These are phyloP conservation scores for Bovichtus variegatus DNA, from an alignment of 2,797 vertebrate species.

Conservation along the genomic window DNA sequence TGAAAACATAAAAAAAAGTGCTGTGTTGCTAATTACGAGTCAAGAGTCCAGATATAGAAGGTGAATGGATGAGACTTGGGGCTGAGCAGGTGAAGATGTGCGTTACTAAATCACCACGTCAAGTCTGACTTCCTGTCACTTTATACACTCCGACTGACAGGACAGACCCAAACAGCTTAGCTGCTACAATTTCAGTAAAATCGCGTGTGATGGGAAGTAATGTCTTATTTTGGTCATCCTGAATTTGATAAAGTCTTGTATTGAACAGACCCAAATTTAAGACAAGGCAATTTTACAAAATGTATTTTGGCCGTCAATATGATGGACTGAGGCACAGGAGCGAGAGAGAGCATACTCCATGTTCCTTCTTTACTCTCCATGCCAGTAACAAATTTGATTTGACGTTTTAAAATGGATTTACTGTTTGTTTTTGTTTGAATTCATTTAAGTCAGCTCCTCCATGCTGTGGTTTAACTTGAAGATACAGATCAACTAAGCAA, in stretches of 20 bases:
- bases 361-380: neutral
- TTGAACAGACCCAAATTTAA: constrained; percentile 32
- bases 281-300: constrained; percentile 22
- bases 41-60: no score
- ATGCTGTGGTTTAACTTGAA: neutral
- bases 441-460: neutral
- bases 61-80: neutral
- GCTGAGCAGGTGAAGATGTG: constrained; percentile 4
- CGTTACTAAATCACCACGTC: constrained; percentile 8
- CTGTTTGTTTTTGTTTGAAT: neutral
- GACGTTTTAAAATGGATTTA: constrained; percentile 18
- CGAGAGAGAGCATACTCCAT: constrained; percentile 9
- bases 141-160: neutral
- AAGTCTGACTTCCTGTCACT: constrained; percentile 4
- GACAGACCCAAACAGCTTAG: constrained; percentile 2
- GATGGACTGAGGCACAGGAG: constrained; percentile 3
- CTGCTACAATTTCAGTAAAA: neutral
- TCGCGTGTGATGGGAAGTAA: neutral
- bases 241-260: constrained; percentile 34
- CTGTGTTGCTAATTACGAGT: neutral
- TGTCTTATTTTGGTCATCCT: neutral
- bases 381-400: constrained; percentile 30
- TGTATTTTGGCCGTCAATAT: constrained; percentile 26
- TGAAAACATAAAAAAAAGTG: neutral
- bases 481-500: neutral